Percentiles rank a stretch among this genome's conserved stretches.
phyloP scores from a whole-genome alignment of 1,140 invertebrate genomes.

The Phortica variegata region DNA sequence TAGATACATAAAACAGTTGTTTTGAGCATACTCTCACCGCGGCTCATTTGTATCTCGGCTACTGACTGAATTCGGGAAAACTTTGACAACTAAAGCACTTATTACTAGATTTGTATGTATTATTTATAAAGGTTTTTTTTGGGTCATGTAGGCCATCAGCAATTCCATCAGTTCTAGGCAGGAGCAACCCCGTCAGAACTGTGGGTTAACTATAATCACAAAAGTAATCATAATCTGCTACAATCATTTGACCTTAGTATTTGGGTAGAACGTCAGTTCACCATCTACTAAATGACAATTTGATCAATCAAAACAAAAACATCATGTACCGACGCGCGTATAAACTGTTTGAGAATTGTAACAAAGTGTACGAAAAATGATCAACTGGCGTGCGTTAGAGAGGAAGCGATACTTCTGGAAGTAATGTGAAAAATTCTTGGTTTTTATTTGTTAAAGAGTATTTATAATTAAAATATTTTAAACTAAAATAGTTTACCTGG shows the following conservation, averaged over 20 bases:
- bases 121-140: conserved; percentile 30
- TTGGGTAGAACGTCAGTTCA: conserved; percentile 57
- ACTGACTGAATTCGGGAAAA: too few relatives aligned
- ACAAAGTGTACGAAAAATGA: neutral
- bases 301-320: neutral
- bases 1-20: too few relatives aligned
- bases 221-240: conserved; percentile 46
- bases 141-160: conserved; percentile 50
- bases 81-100: too few relatives aligned
- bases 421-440: neutral
- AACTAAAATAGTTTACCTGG: too few relatives aligned
- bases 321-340: neutral
- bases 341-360: conserved; percentile 12
- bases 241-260: conserved; percentile 55
- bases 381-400: too few relatives aligned
- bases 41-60: too few relatives aligned
- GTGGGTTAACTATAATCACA: conserved; percentile 55
- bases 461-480: too few relatives aligned
- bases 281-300: conserved; percentile 53
- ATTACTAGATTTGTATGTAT: conserved; percentile 20
- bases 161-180: conserved; percentile 51
- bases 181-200: conserved; percentile 55
- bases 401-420: neutral
- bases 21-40: too few relatives aligned
- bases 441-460: too few relatives aligned